A percentile compares a stretch with the other conserved stretches of the same genome.
phyloP scores from a whole-genome alignment of 2,113 vertebrate species.

The Pseudorhombus dupliciocellatus region DNA sequence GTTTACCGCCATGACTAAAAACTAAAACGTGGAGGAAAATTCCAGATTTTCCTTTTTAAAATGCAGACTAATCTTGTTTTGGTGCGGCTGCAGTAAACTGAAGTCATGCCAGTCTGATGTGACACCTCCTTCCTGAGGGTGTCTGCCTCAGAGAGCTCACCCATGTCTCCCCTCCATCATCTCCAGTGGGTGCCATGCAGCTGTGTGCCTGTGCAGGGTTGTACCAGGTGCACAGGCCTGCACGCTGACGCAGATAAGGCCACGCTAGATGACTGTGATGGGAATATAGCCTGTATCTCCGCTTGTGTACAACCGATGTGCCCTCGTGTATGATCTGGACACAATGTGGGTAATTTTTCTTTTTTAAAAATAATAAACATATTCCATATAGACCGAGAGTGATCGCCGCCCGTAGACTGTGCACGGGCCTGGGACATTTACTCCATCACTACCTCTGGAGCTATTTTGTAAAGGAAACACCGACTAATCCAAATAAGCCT shows the following conservation, averaged over 20 bases:
- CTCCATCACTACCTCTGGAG: slow-evolving; percentile 51
- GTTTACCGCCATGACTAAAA: no score
- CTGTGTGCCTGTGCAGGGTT: slow-evolving; percentile 46
- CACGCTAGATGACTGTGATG: slow-evolving; percentile 30
- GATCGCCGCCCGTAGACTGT: slow-evolving; percentile 16
- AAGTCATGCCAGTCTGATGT: slow-evolving; percentile 6
- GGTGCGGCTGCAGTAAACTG: background rate
- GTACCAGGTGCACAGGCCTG: slow-evolving; percentile 52
- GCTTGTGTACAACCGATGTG: slow-evolving; percentile 36
- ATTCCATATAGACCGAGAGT: slow-evolving; percentile 12
- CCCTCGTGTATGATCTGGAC: slow-evolving; percentile 50
- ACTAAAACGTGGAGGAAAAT: no score
- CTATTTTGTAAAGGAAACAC: slow-evolving; percentile 64
- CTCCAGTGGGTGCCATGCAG: slow-evolving; percentile 49
- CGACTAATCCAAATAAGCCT: slow-evolving; percentile 66
- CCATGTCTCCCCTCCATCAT: slow-evolving; percentile 21
- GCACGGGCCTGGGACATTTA: slow-evolving; percentile 36
- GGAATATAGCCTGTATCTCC: slow-evolving; percentile 24
- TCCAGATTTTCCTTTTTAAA: background rate
- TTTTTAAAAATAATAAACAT: slow-evolving; percentile 15
- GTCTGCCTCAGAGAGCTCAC: slow-evolving; percentile 49
- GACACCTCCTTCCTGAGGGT: slow-evolving; percentile 19
- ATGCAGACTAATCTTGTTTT: background rate
- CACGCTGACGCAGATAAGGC: slow-evolving; percentile 64
- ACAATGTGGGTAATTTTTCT: slow-evolving; percentile 17